Evolutionary conservation across 2,797 vertebrate genomes (phyloP).

Genomic region (Mionectes olivaceus): DNA sequence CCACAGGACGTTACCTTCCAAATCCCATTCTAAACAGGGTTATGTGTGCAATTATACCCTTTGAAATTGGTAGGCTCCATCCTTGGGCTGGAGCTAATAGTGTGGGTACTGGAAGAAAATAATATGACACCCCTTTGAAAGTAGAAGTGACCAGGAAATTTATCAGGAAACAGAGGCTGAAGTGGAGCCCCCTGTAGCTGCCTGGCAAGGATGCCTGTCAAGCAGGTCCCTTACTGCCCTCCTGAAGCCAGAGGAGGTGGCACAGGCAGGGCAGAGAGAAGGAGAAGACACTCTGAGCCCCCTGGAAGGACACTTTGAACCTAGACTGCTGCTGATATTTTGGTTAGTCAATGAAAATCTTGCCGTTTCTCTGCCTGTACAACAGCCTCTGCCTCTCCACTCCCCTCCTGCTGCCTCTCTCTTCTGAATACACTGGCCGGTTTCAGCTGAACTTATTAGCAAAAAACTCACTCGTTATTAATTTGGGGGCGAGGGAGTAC

Average conservation of each 20-base stretch:
- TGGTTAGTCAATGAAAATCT: rapidly evolving
- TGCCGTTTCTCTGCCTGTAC: neutral
- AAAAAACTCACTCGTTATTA: neutral
- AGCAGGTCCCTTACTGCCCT: neutral
- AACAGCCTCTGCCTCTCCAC: neutral
- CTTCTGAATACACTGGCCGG: neutral
- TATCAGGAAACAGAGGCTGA: neutral
- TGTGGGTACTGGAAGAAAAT: neutral
- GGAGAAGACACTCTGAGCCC: neutral
- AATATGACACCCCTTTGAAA: neutral
- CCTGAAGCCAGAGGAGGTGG: neutral
- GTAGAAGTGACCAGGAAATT: neutral
- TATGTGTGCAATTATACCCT: neutral
- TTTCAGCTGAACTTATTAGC: neutral
- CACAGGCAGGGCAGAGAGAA: neutral
- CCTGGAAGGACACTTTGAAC: neutral
- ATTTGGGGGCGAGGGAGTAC: neutral
- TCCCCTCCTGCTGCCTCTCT: neutral
- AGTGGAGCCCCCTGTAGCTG: neutral
- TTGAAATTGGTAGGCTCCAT: neutral
- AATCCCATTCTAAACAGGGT: neutral
- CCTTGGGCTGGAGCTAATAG: neutral
- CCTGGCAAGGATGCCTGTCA: neutral
- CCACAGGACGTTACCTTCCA: neutral
- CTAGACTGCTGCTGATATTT: neutral